Evolutionary conservation across 1,140 invertebrate species (phyloP), one percentile per base, ranked within the genome.

Genomic region (Lepidurus couesii): DNA sequence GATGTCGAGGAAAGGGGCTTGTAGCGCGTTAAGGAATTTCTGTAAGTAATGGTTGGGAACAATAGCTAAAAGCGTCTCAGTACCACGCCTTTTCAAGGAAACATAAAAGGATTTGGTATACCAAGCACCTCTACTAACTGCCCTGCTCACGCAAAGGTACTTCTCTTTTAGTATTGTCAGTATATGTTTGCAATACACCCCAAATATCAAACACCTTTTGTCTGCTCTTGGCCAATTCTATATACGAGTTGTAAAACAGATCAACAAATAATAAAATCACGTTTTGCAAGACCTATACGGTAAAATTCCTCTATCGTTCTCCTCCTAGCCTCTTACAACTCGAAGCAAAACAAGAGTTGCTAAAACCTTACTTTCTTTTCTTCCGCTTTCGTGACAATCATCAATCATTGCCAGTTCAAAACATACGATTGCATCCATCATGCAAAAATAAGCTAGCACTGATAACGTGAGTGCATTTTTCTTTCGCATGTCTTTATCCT

Each of bases 341-440:
- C 16, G 53, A 65, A n/a, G 53, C 53, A 65, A 65, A 65, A 65
- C 53, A 65, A 13, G 45, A 65, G 53, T 65, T 21, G 16, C 53
- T 13, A 65, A 65, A 65, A 13, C 53, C 21, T 65, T 21, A 1
- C 53, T 21, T n/a, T 13, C 16, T 65, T 16, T 65, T 7, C 53
- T 65, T n/a, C n/a, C 4, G 16, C 9, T 65, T 65, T 65, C 21
- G 13, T 21, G n/a, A n/a, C 21, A 13, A 7, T 21, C 53, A 65
- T 65, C 53, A 13, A 65, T 65, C 53, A 65, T 7, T 65, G 16
- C 16, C 9, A n/a, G 21, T 21, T 65, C 53, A 65, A 65, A 65
- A 21, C 53, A 5, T 65, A n/a, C 53, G 21, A 65, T 65, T 7
- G 13, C 53, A 65, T 65, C 53, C 16, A 21, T 65, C 53, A 65